A percentile compares a stretch with the other conserved stretches of the same genome.
These are phyloP conservation scores for Rhynchonema sp. DNA, from an alignment of 2,888 invertebrate species.

Conservation along the genomic window DNA sequence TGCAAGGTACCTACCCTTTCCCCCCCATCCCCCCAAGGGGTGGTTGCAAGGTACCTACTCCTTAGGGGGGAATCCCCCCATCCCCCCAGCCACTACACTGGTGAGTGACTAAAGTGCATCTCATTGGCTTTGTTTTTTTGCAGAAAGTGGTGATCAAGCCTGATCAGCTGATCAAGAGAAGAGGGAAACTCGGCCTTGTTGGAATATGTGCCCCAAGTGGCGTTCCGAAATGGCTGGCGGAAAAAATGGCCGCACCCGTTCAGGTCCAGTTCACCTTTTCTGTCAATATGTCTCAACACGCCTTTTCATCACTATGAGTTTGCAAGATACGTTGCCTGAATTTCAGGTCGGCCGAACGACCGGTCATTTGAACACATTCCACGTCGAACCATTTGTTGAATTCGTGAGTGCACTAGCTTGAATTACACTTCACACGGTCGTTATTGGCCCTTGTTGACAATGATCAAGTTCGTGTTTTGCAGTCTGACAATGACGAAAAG, in stretches of 20 bases:
- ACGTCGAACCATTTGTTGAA: constrained; percentile 79
- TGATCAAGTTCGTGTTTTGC: not conserved
- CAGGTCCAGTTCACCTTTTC: no score
- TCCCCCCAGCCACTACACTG: no score
- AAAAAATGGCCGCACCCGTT: constrained; percentile 35
- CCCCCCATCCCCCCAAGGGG: no score
- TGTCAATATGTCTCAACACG: not conserved
- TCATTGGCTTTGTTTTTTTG: not conserved
- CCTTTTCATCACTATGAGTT: constrained; percentile 2
- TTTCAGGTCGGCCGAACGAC: constrained; percentile 58
- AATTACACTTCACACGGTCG: no score
- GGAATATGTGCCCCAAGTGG: constrained; percentile 68
- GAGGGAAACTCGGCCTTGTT: constrained; percentile 88
- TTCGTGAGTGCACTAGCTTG: no score
- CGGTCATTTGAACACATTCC: constrained; percentile 75
- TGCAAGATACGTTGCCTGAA: not conserved
- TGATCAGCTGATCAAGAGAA: constrained; percentile 90
- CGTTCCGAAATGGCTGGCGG: constrained; percentile 64
- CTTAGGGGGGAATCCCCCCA: no score
- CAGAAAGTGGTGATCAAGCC: constrained; percentile 91
- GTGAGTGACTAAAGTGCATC: no score
- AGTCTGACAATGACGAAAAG: constrained; percentile 60
- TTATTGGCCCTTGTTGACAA: no score
- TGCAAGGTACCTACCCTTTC: no score
- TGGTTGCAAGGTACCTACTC: no score